Percentiles rank a stretch among this genome's conserved stretches.
phyloP scores from a whole-genome alignment of 1,140 invertebrate species.

The Cylas formicarius region DNA sequence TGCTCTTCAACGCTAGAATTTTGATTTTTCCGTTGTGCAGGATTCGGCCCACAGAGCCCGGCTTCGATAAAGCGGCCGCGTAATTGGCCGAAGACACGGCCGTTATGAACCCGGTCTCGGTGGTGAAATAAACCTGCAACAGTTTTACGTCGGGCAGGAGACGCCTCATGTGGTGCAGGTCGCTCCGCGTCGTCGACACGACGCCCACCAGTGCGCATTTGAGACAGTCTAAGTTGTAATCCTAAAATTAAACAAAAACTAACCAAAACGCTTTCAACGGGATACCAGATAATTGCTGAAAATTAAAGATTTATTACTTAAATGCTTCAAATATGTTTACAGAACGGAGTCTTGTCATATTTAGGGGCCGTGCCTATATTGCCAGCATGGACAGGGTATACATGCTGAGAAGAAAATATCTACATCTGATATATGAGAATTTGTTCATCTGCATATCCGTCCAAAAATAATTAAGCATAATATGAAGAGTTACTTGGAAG shows the following conservation, averaged over 20 bases:
- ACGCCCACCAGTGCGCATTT: constrained; percentile 27
- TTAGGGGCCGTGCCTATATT: too few species aligned
- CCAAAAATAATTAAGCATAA: too few species aligned
- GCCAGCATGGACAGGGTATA: too few species aligned
- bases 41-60: constrained; percentile 23
- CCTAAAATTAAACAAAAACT: constrained; percentile 19
- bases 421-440: too few species aligned
- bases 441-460: too few species aligned
- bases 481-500: too few species aligned
- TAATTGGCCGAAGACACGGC: constrained; percentile 13
- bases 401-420: too few species aligned
- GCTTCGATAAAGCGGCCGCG: constrained; percentile 16
- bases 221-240: constrained; percentile 27
- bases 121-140: constrained; percentile 21
- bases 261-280: not conserved
- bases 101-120: constrained; percentile 23
- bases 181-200: constrained; percentile 17
- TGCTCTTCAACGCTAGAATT: constrained; percentile 23
- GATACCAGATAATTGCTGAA: not conserved
- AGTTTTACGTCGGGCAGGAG: constrained; percentile 23
- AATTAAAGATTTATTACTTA: too few species aligned
- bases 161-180: constrained; percentile 15
- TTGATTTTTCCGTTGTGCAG: constrained; percentile 24
- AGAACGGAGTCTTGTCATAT: too few species aligned
- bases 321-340: too few species aligned